A percentile compares a stretch with the other conserved stretches of the same genome.
phyloP scores from a whole-genome alignment of 2,113 vertebrate genomes.

The Hypanus sabinus region DNA sequence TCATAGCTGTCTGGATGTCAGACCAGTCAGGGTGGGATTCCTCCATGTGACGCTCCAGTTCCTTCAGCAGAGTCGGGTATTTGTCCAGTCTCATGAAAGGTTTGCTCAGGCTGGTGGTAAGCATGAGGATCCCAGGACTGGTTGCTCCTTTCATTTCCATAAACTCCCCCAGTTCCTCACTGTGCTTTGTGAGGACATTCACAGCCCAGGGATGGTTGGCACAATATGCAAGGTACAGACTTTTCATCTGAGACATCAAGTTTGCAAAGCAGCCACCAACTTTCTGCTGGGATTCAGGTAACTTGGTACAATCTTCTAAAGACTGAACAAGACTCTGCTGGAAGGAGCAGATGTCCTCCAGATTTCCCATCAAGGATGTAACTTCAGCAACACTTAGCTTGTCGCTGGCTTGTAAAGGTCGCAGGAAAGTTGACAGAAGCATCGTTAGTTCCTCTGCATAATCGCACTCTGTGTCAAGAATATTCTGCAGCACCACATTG shows the following conservation, averaged over 20 bases:
- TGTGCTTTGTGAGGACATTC: constrained; percentile 86
- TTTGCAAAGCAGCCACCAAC: constrained; percentile 90
- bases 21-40: constrained; percentile 84
- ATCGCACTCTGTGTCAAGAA: constrained; percentile 95
- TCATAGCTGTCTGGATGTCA: constrained; percentile 94
- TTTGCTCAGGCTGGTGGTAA: constrained; percentile 96
- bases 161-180: constrained; percentile 89
- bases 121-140: constrained; percentile 82
- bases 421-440: constrained; percentile 82
- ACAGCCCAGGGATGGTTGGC: constrained; percentile 96
- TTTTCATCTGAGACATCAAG: constrained; percentile 88
- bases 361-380: constrained; percentile 81
- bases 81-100: constrained; percentile 98
- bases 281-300: constrained; percentile 85
- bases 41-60: constrained; percentile 98
- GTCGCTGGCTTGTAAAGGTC: constrained; percentile 77
- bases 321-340: constrained; percentile 94
- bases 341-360: constrained; percentile 94
- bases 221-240: constrained; percentile 81
- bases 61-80: constrained; percentile 90
- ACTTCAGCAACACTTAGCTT: constrained; percentile 74
- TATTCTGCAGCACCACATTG: constrained; percentile 97
- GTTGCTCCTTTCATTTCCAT: constrained; percentile 88
- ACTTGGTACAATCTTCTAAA: constrained; percentile 93
- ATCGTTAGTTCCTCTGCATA: constrained; percentile 93